Evolutionary conservation across 2,797 vertebrate genomes (phyloP), one percentile per base, ranked within the genome.

Genomic region (Adrianichthys oophorus): DNA sequence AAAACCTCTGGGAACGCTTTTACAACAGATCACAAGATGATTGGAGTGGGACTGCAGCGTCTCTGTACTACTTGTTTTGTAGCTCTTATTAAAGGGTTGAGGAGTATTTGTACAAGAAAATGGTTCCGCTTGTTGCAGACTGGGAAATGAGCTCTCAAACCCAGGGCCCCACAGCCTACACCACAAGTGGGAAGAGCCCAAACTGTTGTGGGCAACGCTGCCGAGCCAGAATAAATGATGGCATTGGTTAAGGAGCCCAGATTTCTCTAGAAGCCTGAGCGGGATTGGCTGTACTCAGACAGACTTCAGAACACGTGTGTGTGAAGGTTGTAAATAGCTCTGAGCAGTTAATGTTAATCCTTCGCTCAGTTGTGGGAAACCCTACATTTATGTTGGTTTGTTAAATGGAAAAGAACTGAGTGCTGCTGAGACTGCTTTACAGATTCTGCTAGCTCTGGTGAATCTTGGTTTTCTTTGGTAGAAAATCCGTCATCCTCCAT

Each of bases 261-360:
- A 56, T 70, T 57, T 50, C 52, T 51, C 46, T 61, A 17, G 55
- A 68, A 49, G 49, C 40, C 6, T 1, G 14, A 50, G 14, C 60
- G 48, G 45, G 67, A 89, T 89, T 87, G 87, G 81, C 57, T 54
- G 58, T 52, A 61, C 74, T 48, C 58, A 55, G 47, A 52, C 62
- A 41, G 57, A 56, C 68, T 72, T 52, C 18, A 66, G 55, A 56
- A 68, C 46, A 60, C 52, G 57, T 55, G 65, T 88, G 85, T 89
- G 89, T 87, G 84, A 72, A 80, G 73, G 79, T 86, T 79, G 83
- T 79, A 84, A 87, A 89, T 83, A 83, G 73, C 76, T 80, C 44
- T 5, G 3, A 73, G 74, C 76, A 56, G 65, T 88, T 79, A 72
- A 62, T 71, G 63, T 85, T 88, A 82, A 83, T 89, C 68, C 62